Conservation (phyloP, 2,113 vertebrate species). For the Rhizomys pruinosus region DNA sequence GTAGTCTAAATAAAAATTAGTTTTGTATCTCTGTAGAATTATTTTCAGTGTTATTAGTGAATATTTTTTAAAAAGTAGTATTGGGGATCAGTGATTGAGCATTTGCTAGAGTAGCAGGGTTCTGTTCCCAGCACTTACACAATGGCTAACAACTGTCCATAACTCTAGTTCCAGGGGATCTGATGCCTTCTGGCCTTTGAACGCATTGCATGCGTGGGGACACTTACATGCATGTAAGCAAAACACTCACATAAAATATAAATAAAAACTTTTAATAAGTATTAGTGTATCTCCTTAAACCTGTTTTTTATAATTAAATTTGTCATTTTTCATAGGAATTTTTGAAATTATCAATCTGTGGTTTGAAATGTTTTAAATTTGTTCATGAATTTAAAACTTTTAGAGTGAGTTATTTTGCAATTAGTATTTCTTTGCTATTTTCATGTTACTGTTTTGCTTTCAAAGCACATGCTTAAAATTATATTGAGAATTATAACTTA, state of each 20-base stretch:
- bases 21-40: conserved; percentile 57
- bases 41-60: conserved; percentile 33
- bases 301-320: conserved; percentile 33
- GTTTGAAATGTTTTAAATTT: conserved; percentile 49
- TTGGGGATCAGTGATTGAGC: too few species aligned
- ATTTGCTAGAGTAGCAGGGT: too few species aligned
- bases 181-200: too few species aligned
- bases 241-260: too few species aligned
- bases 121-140: too few species aligned
- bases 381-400: conserved; percentile 56
- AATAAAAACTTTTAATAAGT: not conserved
- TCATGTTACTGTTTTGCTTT: conserved; percentile 65
- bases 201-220: too few species aligned
- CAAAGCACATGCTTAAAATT: conserved; percentile 40
- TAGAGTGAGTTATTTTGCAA: conserved; percentile 26
- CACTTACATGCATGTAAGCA: too few species aligned
- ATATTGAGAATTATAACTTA: conserved; percentile 47
- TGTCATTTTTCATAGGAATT: conserved; percentile 2
- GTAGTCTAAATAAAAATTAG: conserved; percentile 39
- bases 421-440: conserved; percentile 20
- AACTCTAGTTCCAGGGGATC: too few species aligned
- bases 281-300: not conserved
- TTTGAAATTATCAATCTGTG: conserved; percentile 38
- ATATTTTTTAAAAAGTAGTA: not conserved
- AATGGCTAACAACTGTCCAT: too few species aligned